phyloP scores from a whole-genome alignment of 2,888 invertebrate genomes.

The Stomorhina lunata region DNA sequence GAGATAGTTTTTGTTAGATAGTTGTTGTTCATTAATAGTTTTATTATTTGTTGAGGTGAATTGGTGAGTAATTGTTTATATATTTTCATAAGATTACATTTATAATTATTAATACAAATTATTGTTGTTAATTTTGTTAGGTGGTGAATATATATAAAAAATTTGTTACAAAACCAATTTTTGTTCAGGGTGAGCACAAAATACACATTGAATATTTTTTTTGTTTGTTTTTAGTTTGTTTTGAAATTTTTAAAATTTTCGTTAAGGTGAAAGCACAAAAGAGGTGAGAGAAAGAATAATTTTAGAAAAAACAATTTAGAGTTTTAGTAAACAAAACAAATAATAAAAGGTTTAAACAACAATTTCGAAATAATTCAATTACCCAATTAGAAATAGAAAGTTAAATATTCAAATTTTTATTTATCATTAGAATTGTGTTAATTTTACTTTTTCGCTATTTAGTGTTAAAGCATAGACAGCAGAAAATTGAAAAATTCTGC shows the following conservation, averaged over 20 bases:
- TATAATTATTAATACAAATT: conserved; percentile 13
- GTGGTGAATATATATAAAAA: conserved; percentile 65
- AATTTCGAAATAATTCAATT: conserved; percentile 21
- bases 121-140: conserved; percentile 57
- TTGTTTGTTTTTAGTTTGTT: too few relatives aligned
- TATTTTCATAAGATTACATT: conserved; percentile 16
- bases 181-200: conserved; percentile 72
- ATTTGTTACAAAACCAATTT: conserved; percentile 67
- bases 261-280: conserved; percentile 78
- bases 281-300: conserved; percentile 67
- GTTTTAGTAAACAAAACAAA: conserved; percentile 54
- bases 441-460: conserved; percentile 8
- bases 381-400: conserved; percentile 39
- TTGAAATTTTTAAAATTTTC: too few relatives aligned
- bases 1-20: conserved; percentile 54
- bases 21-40: conserved; percentile 8
- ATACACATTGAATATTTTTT: conserved; percentile 70
- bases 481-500: conserved; percentile 52
- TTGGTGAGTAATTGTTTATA: conserved; percentile 41
- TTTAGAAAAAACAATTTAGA: conserved; percentile 70
- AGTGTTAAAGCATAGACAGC: conserved; percentile 56
- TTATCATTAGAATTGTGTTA: conserved; percentile 30
- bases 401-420: conserved; percentile 2
- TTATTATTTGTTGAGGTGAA: conserved; percentile 48
- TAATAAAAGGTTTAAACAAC: conserved; percentile 9